Percentiles rank a stretch among this genome's conserved stretches.
Conservation (phyloP, 1,140 invertebrate species). For the Lucilia cuprina region DNA sequence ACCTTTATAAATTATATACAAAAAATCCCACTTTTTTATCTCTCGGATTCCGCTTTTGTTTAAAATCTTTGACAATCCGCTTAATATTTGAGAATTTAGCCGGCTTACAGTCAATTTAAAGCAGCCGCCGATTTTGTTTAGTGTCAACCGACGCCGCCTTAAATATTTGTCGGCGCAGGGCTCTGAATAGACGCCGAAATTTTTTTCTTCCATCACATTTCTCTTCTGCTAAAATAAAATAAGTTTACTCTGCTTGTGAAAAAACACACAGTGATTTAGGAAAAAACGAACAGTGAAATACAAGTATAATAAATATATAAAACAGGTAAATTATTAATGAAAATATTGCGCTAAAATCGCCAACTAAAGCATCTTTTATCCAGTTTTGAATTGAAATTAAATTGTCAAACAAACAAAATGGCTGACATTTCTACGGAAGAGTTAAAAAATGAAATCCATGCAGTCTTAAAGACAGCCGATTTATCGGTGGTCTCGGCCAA, state of each 20-base stretch:
- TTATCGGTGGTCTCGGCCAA: slow-evolving; percentile 84
- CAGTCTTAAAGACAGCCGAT: slow-evolving; percentile 86
- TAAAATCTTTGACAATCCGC: too few relatives aligned
- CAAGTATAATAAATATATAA: neutral
- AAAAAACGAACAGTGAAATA: neutral
- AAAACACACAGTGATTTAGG: neutral
- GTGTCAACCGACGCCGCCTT: too few relatives aligned
- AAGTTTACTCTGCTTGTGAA: neutral
- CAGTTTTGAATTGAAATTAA: neutral
- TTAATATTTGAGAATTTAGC: too few relatives aligned
- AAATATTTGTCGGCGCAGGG: neutral
- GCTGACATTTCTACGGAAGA: slow-evolving; percentile 57
- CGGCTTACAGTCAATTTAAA: too few relatives aligned
- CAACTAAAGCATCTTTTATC: neutral
- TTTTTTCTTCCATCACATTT: slow-evolving; percentile 27
- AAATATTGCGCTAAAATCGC: neutral
- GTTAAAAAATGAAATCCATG: slow-evolving; percentile 52
- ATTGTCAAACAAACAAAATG: slow-evolving; percentile 47
- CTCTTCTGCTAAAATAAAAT: neutral
- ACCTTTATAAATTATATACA: too few relatives aligned
- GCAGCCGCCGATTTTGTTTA: too few relatives aligned
- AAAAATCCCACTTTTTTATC: too few relatives aligned
- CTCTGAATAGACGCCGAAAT: slow-evolving; percentile 30
- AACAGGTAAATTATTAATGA: neutral
- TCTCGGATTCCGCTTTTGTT: too few relatives aligned